Evolutionary conservation across 2,797 vertebrate species (phyloP), one percentile per base, ranked within the genome.

Genomic region (Acestrorhynchus altus): DNA sequence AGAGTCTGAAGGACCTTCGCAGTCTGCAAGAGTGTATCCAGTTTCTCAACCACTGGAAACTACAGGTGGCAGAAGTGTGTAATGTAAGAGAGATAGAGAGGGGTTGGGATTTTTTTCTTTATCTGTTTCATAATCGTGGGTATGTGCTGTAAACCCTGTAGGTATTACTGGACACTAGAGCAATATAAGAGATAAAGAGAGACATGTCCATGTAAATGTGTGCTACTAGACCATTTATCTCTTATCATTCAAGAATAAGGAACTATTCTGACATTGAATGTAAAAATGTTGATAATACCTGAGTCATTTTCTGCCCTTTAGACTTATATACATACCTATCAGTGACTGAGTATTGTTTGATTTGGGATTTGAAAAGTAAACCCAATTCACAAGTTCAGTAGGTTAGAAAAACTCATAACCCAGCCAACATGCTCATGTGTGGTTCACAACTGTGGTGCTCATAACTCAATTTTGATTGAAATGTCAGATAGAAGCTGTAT

Each of bases 31-130:
- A 94, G 83, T 94, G 93, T 72, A 87, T 94, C 31, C 78, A 85
- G 69, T 94, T 94, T 86, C 92, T 94, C 74, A 81, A 90, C 3
- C 83, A 86, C 85, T 94, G 93, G 93, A 94, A 92, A 78, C 77
- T 90, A 60, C 91, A 94, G 52, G 93, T 94, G 85, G 92, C 89
- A 65, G 84, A 88, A 80, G 90, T 94, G 28, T 93, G 92, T 76
- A 93, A 91, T 92, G 93, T 94, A 86, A 74, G 79, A 1, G 59
- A 28, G 6, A 4, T 4, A 56, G 24, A 54, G 8, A n/a, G 49
- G 5, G 2, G 4, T 16, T 1, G 47, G 2, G 0, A 2, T 49
- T 16, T 49, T 16, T 49, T 2, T 2, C 13, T 18, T 49, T 49
- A 18, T 49, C 15, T 51, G 13, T 28, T 9, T 35, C 31, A 35